Conservation (phyloP, 2,888 invertebrate species). For the Acrobasis suavella region DNA sequence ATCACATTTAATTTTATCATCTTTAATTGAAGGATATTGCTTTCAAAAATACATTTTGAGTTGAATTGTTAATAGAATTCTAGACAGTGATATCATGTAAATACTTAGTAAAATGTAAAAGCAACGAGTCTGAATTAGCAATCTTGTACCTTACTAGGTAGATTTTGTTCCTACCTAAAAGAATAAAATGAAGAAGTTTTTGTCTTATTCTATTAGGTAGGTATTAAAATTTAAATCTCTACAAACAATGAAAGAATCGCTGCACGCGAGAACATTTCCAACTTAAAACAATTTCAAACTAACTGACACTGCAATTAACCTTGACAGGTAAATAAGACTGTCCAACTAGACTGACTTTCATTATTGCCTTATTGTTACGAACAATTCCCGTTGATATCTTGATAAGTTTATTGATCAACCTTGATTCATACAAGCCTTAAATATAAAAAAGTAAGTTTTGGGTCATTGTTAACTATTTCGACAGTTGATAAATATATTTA, state of each 20-base stretch:
- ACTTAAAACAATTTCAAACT: constrained; percentile 16
- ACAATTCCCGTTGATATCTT: background rate
- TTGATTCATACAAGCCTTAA: background rate
- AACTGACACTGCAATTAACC: constrained; percentile 20
- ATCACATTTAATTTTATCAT: constrained; percentile 4
- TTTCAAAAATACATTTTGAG: too few relatives aligned
- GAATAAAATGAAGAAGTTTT: background rate
- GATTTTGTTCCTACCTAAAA: too few relatives aligned
- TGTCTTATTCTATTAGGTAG: background rate
- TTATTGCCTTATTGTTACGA: constrained; percentile 6
- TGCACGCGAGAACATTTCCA: constrained; percentile 16
- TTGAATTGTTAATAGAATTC: too few relatives aligned
- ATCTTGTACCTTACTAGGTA: too few relatives aligned
- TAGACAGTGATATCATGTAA: too few relatives aligned
- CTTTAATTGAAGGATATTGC: background rate
- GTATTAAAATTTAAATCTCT: background rate
- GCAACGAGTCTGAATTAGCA: background rate
- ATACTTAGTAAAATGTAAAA: background rate
- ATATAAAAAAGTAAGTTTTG: background rate
- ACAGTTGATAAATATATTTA: too few relatives aligned
- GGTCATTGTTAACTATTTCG: too few relatives aligned
- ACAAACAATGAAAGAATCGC: constrained; percentile 14
- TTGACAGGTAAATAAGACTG: constrained; percentile 5
- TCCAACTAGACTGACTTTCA: constrained; percentile 15
- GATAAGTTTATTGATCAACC: constrained; percentile 5